Evolutionary conservation across 2,113 vertebrate genomes (phyloP), one percentile per base, ranked within the genome.

Genomic region (Rhabdornis inornatus): DNA sequence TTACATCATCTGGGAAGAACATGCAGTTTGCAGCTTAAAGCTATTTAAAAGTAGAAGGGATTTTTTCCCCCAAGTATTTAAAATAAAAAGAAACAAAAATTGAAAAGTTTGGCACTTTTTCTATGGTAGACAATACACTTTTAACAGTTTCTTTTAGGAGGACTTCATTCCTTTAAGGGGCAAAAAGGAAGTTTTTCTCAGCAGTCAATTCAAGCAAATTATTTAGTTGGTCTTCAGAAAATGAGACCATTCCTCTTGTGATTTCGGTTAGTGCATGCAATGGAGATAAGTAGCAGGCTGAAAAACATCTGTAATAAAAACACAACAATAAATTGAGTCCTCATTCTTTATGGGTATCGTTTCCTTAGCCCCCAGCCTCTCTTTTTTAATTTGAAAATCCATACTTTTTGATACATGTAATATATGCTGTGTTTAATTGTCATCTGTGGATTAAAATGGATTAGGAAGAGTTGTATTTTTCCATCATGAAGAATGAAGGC

Each of bases 271-370:
- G 18, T 33, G 13, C 14, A 33, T 24, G n/a, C 40, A 76, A 1
- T 66, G 45, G 65, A 80, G 37, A 50, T 37, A 40, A 75, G 18
- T 19, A 76, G 19, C 14, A 60, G 40, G 24, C 52, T 93, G 40
- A 44, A 77, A 90, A 86, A 45, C 14, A 30, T 7, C 37, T 79
- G 25, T 60, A 39, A 28, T 64, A 71, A 76, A 80, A 81, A 20
- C 16, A 3, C 8, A 6, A 56, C 31, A 76, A 22, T 59, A 70
- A 83, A 31, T 27, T 16, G 45, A 40, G n/a, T 45, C 16, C 8
- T 55, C 2, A 0, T 4, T 78, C 24, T 83, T 40, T 65, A 6
- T 22, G 18, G 13, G 14, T 81, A 21, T 59, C 0, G 0, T 37
- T 81, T 90, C 50, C n/a, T 22, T 18, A 15, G n/a, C 10, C 22